phyloP scores from a whole-genome alignment of 2,888 invertebrate species.

The Rhagium mordax region DNA sequence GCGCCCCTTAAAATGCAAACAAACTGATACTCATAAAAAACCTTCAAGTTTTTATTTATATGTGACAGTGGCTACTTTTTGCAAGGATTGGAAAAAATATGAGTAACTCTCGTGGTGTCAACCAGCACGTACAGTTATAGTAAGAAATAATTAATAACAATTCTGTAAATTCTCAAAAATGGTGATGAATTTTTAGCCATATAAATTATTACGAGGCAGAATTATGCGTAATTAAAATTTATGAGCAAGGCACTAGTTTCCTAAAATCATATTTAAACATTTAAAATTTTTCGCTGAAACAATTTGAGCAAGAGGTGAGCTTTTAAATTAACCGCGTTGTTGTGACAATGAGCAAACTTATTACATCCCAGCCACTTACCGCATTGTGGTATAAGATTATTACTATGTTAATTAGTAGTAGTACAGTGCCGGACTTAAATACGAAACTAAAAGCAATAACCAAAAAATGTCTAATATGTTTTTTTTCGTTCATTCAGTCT shows the following conservation, averaged over 20 bases:
- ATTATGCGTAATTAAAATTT: background rate
- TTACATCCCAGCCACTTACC: background rate
- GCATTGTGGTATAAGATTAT: background rate
- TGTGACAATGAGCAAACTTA: conserved; percentile 5
- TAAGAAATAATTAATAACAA: background rate
- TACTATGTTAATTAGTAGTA: conserved; percentile 4
- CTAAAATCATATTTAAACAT: background rate
- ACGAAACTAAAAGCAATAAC: too few species aligned
- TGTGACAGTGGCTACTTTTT: conserved; percentile 14
- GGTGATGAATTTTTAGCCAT: conserved; percentile 1
- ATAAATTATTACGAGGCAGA: background rate
- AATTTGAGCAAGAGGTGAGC: background rate
- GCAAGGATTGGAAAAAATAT: conserved; percentile 8
- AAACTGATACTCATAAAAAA: conserved; percentile 1
- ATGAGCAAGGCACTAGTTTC: background rate
- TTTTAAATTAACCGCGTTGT: conserved; percentile 6
- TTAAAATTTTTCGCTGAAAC: conserved; percentile 9
- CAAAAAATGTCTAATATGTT: background rate
- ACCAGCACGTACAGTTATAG: background rate
- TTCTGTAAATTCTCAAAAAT: background rate
- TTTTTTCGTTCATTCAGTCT: too few species aligned
- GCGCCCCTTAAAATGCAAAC: conserved; percentile 21
- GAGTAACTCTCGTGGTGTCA: background rate
- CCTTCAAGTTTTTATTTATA: conserved; percentile 1
- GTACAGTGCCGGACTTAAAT: background rate